Conservation (phyloP, 2,113 vertebrate genomes). For the Myiagra hebetior region DNA sequence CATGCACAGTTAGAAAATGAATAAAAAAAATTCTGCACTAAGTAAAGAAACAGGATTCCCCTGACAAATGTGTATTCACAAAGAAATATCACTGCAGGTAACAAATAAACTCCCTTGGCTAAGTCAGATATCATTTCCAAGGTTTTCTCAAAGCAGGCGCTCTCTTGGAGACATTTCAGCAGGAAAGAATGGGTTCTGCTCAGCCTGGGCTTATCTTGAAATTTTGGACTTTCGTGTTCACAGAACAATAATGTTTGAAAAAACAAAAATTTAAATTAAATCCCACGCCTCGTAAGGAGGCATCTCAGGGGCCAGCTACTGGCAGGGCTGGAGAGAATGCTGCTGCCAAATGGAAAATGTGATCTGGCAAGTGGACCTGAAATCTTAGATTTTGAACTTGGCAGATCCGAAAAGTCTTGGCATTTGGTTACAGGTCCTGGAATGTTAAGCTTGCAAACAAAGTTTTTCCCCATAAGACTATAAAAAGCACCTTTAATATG, state of each 20-base stretch:
- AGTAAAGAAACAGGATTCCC: constrained; percentile 53
- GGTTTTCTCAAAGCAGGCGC: not conserved
- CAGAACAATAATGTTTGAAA: constrained; percentile 46
- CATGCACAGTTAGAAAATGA: constrained; percentile 19
- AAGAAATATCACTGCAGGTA: constrained; percentile 56
- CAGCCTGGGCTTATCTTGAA: constrained; percentile 50
- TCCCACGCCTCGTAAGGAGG: constrained; percentile 37
- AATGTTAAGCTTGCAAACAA: not conserved
- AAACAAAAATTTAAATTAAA: constrained; percentile 59
- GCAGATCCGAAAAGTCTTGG: not conserved
- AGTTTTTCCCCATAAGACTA: not conserved
- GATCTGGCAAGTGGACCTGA: constrained; percentile 42
- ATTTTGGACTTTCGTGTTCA: constrained; percentile 55
- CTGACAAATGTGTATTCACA: constrained; percentile 59
- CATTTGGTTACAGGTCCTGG: not conserved
- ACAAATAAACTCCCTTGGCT: constrained; percentile 3
- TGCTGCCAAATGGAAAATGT: constrained; percentile 52
- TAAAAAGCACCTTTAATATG: not conserved
- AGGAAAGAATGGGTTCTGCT: constrained; percentile 8
- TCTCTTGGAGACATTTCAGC: constrained; percentile 15
- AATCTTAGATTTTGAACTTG: constrained; percentile 41
- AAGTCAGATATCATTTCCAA: constrained; percentile 1
- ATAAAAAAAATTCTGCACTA: not conserved
- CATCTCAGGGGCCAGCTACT: constrained; percentile 26
- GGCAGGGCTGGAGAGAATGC: constrained; percentile 22